Base-by-base conservation (phyloP, 2,888 invertebrate species). In the Mayetiola destructor region DNA sequence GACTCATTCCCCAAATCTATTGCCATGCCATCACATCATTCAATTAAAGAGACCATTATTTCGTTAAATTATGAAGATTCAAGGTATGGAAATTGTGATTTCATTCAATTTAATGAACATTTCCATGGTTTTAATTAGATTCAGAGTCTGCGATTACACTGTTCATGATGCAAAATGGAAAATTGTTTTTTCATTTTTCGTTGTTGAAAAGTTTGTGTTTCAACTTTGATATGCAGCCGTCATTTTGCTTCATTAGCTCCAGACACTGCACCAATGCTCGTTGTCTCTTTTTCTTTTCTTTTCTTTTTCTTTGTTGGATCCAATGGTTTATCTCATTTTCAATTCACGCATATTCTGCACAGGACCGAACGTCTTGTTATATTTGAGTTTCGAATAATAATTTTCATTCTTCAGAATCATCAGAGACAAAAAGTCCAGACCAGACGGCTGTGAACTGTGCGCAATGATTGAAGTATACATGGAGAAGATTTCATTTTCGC, bases 371-470 rank as follows among this genome's bases (percentile, higher is more conserved):
- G 14, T 40, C 40, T 21, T 23, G 10, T 32, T 32, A 9, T 32
- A 37, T 37, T n/a, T 37, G 37, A 12, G 5, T n/a, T 2, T 48
- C 27, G 27, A 48, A 27, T 48, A 6, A 27, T 27, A 48, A 48
- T 48, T 27, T n/a, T 27, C 5, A 10, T 48, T 27, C 48, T 14
- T 48, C 16, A 27, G 27, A 48, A 48, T 23, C 23, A 27, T 48
- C 27, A 48, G 48, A 23, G 48, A 48, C 48, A 48, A 16, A 48
- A 48, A 48, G 48, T 48, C 48, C 48, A 48, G 48, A 48, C 48
- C 27, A 2, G 16, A 48, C 27, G 16, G 48, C 23, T 27, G 27
- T 27, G 48, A 27, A 27, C 9, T 27, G 23, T 21, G 21, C 42
- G 14, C 10, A 12, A 9, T 4, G 6, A 23, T n/a, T n/a, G n/a